Evolutionary conservation across 2,888 invertebrate species (phyloP).

Genomic region (Agonopterix arenella): DNA sequence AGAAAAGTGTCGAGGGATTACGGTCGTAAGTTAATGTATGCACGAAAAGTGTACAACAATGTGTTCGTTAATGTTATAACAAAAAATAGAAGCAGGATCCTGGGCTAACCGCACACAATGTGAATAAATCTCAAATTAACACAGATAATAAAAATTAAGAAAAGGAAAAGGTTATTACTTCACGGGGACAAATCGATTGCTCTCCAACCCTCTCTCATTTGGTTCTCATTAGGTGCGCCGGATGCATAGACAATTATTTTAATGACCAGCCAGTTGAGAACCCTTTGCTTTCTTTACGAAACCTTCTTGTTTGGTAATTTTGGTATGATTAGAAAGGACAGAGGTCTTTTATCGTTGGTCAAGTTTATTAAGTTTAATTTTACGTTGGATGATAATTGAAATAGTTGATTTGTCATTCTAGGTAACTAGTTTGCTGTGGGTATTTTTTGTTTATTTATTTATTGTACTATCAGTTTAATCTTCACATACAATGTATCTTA

Average conservation of each 20-base stretch:
- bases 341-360: constrained; percentile 14
- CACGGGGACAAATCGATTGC: constrained; percentile 70
- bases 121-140: background rate
- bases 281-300: constrained; percentile 38
- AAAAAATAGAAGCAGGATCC: too few relatives aligned
- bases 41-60: too few relatives aligned
- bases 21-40: too few relatives aligned
- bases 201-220: constrained; percentile 61
- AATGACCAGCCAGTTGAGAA: constrained; percentile 51
- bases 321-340: constrained; percentile 10
- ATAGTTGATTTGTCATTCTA: too few relatives aligned
- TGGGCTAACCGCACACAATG: too few relatives aligned
- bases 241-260: constrained; percentile 62
- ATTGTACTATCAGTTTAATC: too few relatives aligned
- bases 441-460: too few relatives aligned
- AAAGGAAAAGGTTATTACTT: constrained; percentile 63
- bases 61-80: too few relatives aligned
- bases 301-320: constrained; percentile 16
- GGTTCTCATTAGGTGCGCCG: constrained; percentile 66
- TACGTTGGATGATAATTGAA: background rate
- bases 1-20: too few relatives aligned
- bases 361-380: constrained; percentile 15
- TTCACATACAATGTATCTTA: too few relatives aligned
- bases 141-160: constrained; percentile 24
- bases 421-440: too few relatives aligned